Conservation (phyloP, 2,797 vertebrate species). For the Hydrocynus forskahlii region DNA sequence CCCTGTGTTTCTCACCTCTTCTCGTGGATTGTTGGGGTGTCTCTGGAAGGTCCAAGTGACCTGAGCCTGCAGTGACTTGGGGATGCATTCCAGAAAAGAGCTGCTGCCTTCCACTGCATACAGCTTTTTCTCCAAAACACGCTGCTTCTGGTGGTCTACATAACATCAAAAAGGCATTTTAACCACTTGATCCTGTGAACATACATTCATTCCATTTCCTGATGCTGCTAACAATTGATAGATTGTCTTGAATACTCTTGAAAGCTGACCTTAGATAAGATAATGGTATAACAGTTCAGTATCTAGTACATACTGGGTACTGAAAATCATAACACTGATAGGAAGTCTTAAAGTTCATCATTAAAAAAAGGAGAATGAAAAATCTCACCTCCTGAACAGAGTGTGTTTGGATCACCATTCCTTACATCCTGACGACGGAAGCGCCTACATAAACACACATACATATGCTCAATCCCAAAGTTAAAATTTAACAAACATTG, state of each 20-base stretch:
- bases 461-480: neutral
- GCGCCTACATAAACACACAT: conserved; percentile 76
- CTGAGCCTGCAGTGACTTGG: conserved; percentile 90
- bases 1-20: conserved; percentile 79
- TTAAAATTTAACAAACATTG: neutral
- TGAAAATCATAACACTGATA: too few species aligned
- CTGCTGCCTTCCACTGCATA: conserved; percentile 91
- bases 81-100: conserved; percentile 92
- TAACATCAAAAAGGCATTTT: conserved; percentile 31
- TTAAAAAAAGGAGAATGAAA: neutral
- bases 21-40: conserved; percentile 71
- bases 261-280: too few species aligned
- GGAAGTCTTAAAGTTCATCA: too few species aligned
- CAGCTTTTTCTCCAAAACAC: conserved; percentile 84
- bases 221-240: neutral
- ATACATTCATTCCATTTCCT: neutral
- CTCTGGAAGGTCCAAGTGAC: conserved; percentile 92
- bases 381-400: conserved; percentile 91
- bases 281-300: too few species aligned
- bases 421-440: conserved; percentile 93
- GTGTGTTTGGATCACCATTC: conserved; percentile 90
- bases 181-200: neutral
- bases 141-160: conserved; percentile 83
- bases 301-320: too few species aligned
- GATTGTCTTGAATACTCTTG: neutral